Evolutionary conservation across 1,140 invertebrate genomes (phyloP), one percentile per base, ranked within the genome.

Genomic region (Galleria mellonella): DNA sequence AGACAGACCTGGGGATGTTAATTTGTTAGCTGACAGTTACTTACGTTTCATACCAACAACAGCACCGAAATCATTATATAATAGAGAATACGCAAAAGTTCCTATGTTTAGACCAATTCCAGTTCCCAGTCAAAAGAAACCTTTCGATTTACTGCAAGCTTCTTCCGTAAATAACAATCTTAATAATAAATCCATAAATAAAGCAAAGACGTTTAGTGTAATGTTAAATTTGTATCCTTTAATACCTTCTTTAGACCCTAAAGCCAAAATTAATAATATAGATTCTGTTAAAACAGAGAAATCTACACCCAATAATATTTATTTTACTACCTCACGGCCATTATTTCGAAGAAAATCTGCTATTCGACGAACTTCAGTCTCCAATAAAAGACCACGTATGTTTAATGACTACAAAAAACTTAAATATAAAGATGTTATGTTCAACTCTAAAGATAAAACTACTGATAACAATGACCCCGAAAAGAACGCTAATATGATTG

Each of bases 21-120:
- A 87, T 67, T 64, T 86, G 38, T 57, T 87, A 48, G 86, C 79
- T 29, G 86, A 86, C 51, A 67, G 65, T 8, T 60, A 66, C 31
- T 72, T 78, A 29, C 62, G 70, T 41, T 84, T 85, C 51, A 54
- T 76, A n/a, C 77, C 79, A 15, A 45, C 41, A 10, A 32, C 57
- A 5, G 40, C 45, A n/a, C 30, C 38, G 40, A 53, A 45, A 43
- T 9, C 47, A 9, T 32, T 49, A 37, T 40, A 33, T 49, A 32
- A 39, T 55, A 52, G 35, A 50, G 35, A 32, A 11, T 13, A 43
- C 37, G 11, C 55, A 42, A 44, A 30, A 33, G 43, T 57, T 13
- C 61, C 65, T n/a, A 67, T 68, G 48, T 76, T 68, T 46, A 64
- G 51, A 51, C 60, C 59, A 30, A 64, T 67, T 36, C 46, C 45